phyloP scores from a whole-genome alignment of 2,113 vertebrate species.

The Scomber scombrus region DNA sequence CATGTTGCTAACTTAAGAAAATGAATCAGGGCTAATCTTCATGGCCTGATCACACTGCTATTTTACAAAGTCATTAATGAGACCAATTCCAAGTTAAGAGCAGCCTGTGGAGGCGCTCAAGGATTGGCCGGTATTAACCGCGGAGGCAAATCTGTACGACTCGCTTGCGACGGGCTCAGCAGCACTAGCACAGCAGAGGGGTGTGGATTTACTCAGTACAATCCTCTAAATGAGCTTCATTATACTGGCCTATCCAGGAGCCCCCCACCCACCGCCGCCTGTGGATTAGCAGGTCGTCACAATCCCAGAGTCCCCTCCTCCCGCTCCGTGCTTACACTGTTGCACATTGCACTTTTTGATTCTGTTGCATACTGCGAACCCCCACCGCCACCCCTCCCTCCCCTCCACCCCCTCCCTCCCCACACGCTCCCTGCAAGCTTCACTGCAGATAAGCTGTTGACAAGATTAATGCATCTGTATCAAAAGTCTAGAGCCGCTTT shows the following conservation, averaged over 20 bases:
- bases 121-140: constrained; percentile 76
- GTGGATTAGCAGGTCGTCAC: constrained; percentile 74
- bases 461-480: constrained; percentile 82
- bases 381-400: neutral
- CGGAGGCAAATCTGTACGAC: constrained; percentile 65
- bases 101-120: constrained; percentile 63
- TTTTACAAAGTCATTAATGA: constrained; percentile 79
- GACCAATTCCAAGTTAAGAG: constrained; percentile 73
- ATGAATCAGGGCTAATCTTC: constrained; percentile 80
- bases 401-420: neutral
- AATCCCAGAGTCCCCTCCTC: constrained; percentile 65
- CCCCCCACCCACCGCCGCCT: constrained; percentile 47
- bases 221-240: constrained; percentile 83
- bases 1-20: constrained; percentile 80
- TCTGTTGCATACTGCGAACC: constrained; percentile 38
- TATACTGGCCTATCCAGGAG: constrained; percentile 72
- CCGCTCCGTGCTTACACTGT: constrained; percentile 56
- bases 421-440: constrained; percentile 63
- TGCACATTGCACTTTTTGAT: constrained; percentile 79
- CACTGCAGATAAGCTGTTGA: constrained; percentile 80
- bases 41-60: constrained; percentile 73
- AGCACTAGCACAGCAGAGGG: constrained; percentile 55
- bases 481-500: constrained; percentile 80
- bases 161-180: constrained; percentile 40
- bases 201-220: constrained; percentile 78